phyloP scores from a whole-genome alignment of 1,140 invertebrate genomes.

The Stegodyphus dumicola region DNA sequence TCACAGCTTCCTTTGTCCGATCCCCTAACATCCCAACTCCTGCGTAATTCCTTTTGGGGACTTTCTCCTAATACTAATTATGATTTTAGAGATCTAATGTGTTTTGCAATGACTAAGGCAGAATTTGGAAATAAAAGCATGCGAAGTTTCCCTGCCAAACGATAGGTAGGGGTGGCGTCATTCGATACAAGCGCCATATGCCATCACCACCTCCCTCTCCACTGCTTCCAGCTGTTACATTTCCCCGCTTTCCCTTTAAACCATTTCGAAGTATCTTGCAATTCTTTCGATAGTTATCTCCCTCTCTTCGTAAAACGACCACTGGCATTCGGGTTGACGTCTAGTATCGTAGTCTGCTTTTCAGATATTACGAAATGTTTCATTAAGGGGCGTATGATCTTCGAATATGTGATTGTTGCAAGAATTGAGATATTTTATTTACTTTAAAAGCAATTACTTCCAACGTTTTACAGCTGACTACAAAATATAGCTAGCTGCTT shows the following conservation, averaged over 20 bases:
- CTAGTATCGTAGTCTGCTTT: no score
- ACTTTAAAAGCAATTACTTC: no score
- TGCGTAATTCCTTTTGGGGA: constrained; percentile 33
- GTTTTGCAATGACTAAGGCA: background rate
- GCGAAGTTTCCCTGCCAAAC: background rate
- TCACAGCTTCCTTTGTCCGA: constrained; percentile 43
- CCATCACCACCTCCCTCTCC: constrained; percentile 1
- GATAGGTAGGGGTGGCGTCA: no score
- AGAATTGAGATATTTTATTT: no score
- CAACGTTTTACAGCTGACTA: no score
- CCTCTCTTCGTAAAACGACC: no score
- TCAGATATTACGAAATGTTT: no score
- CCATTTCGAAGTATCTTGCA: background rate
- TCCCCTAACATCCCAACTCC: constrained; percentile 47
- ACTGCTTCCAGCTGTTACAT: constrained; percentile 37
- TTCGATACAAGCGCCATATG: constrained; percentile 40
- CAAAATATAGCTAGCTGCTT: no score
- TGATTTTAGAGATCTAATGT: background rate
- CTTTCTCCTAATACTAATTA: background rate
- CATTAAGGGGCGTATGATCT: no score
- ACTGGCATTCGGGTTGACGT: no score
- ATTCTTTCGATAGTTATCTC: no score
- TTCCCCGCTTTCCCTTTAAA: constrained; percentile 35
- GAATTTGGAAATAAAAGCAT: background rate
- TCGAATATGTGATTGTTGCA: no score